Evolutionary conservation across 2,888 invertebrate species (phyloP), one percentile per base, ranked within the genome.

Genomic region (Eustalomyia histrio): DNA sequence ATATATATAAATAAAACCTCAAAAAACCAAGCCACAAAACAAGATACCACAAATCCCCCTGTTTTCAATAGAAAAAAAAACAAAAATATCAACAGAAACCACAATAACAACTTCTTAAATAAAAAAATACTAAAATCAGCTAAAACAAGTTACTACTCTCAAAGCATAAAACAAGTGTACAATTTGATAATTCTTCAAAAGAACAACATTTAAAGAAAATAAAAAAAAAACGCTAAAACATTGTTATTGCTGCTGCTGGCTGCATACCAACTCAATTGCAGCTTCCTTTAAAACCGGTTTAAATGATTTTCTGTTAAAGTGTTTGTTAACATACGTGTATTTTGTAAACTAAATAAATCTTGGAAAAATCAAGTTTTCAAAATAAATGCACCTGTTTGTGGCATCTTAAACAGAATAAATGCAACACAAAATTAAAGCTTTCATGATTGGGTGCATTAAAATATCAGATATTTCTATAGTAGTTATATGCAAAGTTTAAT

Each of bases 381-480:
- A n/a, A 53, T 39, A 78, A 81, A 67, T 81, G 81, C 81, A 81
- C 81, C 81, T 81, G 81, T 81, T 81, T 81, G 81, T 67, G 74
- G 76, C 76, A 75, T 39, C 74, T 55, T 21, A 71, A 81, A 74
- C 73, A 55, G 58, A 60, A 57, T 3, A 12, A 39, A 35, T 5
- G 10, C 3, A 35, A 35, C 3, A 35, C 1, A 39, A 39, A 39
- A 39, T 12, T 12, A 47, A 47, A n/a, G n/a, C 43, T n/a, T 47
- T 14, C 68, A 68, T 72, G 80, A 73, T 68, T 69, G 63, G 72
- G 63, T 64, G 76, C 80, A 73, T 29, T 29, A 29, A 72, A 55
- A 43, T 67, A 7, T n/a, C n/a, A n/a, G 29, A 29, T 29, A 29
- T 29, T n/a, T n/a, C 14, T 47, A 6, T 14, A 7, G 43, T 47